A percentile compares a stretch with the other conserved stretches of the same genome.
phyloP scores from a whole-genome alignment of 2,113 vertebrate species.

The Thomomys bottae region DNA sequence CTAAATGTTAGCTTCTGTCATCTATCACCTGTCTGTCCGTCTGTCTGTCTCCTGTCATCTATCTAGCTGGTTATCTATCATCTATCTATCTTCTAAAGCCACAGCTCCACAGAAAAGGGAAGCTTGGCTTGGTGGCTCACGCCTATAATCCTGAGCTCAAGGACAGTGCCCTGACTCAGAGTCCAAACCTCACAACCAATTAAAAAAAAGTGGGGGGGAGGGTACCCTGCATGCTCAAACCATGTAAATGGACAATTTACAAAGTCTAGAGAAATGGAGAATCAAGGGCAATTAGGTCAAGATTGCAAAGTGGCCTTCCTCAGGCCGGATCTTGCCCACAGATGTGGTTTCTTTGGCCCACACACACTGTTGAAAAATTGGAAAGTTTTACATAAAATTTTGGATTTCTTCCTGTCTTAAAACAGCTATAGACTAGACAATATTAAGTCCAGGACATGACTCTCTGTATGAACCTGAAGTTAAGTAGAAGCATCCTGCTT shows the following conservation, averaged over 20 bases:
- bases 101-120: not conserved
- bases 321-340: conserved; percentile 55
- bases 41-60: too few species aligned
- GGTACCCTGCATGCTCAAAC: not conserved
- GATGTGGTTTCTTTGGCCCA: conserved; percentile 61
- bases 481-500: conserved; percentile 8
- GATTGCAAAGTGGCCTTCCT: conserved; percentile 46
- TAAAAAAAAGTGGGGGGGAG: too few species aligned
- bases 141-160: too few species aligned
- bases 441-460: not conserved
- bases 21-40: too few species aligned
- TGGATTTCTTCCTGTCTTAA: conserved; percentile 55
- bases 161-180: too few species aligned
- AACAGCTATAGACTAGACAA: conserved; percentile 51
- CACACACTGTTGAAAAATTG: conserved; percentile 63
- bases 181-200: too few species aligned
- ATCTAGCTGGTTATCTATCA: too few species aligned
- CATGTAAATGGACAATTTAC: conserved; percentile 38
- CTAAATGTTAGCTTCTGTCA: not conserved
- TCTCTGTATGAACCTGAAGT: not conserved
- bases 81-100: not conserved
- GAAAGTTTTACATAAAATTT: conserved; percentile 60
- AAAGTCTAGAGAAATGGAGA: conserved; percentile 54
- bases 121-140: too few species aligned
- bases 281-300: conserved; percentile 61